Percentiles rank a stretch among this genome's conserved stretches.
phyloP scores from a whole-genome alignment of 2,113 vertebrate genomes.

The Apodemus speciosus region DNA sequence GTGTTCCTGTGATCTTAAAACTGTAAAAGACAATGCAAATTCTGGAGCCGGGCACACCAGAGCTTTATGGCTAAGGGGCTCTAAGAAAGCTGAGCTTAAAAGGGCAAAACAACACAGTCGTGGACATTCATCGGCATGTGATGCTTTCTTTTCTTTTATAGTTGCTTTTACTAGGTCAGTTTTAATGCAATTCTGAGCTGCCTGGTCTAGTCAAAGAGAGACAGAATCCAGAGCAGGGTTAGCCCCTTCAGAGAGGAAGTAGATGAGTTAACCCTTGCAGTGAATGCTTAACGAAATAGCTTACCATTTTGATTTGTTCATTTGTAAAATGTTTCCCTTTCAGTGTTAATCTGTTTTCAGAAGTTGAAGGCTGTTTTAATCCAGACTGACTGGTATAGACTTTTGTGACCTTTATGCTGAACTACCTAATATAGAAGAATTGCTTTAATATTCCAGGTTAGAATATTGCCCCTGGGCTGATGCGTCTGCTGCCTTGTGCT shows the following conservation, averaged over 20 bases:
- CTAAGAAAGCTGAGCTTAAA: conserved; percentile 67
- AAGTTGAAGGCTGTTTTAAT: conserved; percentile 37
- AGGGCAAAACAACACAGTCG: conserved; percentile 68
- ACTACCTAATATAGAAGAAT: conserved; percentile 53
- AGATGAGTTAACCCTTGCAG: conserved; percentile 47
- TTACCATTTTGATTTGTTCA: conserved; percentile 53
- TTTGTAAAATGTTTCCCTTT: conserved; percentile 55
- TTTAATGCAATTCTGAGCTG: conserved; percentile 68
- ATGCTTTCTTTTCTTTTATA: conserved; percentile 57
- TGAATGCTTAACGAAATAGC: conserved; percentile 58
- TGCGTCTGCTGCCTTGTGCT: neutral
- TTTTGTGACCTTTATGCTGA: conserved; percentile 52
- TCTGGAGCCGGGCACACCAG: conserved; percentile 44
- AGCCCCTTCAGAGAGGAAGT: neutral
- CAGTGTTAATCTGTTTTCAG: conserved; percentile 36
- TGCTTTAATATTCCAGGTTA: conserved; percentile 12
- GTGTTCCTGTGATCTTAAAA: conserved; percentile 74
- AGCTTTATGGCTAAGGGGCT: conserved; percentile 67
- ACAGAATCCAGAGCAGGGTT: conserved; percentile 18
- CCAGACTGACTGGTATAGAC: conserved; percentile 27
- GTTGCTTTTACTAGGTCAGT: conserved; percentile 61
- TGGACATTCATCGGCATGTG: conserved; percentile 65
- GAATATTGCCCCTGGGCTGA: conserved; percentile 34
- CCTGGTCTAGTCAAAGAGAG: conserved; percentile 66
- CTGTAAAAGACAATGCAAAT: conserved; percentile 70